A percentile compares a stretch with the other conserved stretches of the same genome.
phyloP scores from a whole-genome alignment of 1,140 invertebrate genomes.

The Babylonia areolata region DNA sequence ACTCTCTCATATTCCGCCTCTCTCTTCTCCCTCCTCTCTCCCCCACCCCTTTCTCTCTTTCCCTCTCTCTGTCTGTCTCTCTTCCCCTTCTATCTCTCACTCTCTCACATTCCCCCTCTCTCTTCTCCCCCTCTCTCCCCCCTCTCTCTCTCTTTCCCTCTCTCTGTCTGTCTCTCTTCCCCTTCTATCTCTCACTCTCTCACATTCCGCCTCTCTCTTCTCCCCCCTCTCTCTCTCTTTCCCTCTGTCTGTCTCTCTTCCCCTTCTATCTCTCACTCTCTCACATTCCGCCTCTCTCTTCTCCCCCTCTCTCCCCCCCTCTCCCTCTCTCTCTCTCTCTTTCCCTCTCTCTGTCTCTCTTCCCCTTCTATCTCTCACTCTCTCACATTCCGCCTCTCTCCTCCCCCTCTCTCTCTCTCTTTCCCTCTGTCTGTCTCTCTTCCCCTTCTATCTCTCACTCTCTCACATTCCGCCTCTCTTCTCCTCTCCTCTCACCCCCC shows the following conservation, averaged over 20 bases:
- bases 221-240: too few species aligned
- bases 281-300: too few species aligned
- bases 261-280: too few species aligned
- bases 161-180: slow-evolving; percentile 20
- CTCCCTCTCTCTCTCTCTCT: background rate
- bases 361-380: too few species aligned
- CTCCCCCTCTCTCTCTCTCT: background rate
- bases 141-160: slow-evolving; percentile 26
- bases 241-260: too few species aligned
- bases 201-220: background rate
- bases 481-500: background rate
- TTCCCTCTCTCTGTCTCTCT: background rate
- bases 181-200: background rate
- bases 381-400: too few species aligned
- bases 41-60: background rate
- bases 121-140: background rate
- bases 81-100: background rate
- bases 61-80: background rate
- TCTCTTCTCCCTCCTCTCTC: background rate
- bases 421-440: background rate
- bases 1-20: background rate
- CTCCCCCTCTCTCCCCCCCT: too few species aligned
- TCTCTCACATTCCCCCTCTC: background rate
- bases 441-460: background rate
- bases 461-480: background rate